A percentile compares a stretch with the other conserved stretches of the same genome.
phyloP scores from a whole-genome alignment of 2,888 invertebrate species.

The Quadroppia sp. region DNA sequence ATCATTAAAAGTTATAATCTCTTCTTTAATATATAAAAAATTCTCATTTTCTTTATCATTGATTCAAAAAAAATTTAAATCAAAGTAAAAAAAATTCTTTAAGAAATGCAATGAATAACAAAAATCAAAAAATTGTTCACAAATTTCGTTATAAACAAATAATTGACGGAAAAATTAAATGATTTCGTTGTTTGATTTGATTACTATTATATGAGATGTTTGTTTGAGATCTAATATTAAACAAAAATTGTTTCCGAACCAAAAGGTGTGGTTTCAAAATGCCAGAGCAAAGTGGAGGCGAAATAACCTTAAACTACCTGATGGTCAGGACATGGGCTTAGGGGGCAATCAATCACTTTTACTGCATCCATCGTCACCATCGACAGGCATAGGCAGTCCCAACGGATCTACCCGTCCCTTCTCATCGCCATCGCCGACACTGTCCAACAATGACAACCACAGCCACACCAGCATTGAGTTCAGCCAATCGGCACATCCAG shows the following conservation, averaged over 20 bases:
- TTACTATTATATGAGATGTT: not conserved
- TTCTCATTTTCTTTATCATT: not conserved
- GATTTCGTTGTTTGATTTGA: not conserved
- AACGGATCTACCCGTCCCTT: conserved; percentile 42
- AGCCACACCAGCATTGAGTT: conserved; percentile 25
- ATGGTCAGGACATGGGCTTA: conserved; percentile 32
- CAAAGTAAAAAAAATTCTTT: not conserved
- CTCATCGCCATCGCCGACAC: conserved; percentile 42
- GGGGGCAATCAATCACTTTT: conserved; percentile 31
- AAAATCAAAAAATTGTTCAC: not conserved
- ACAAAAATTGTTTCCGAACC: too few species aligned
- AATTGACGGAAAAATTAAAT: too few species aligned
- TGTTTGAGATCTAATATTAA: not conserved
- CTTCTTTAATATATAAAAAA: not conserved
- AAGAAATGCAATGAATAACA: not conserved
- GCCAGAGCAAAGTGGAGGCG: conserved; percentile 94
- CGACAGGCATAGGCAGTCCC: conserved; percentile 44
- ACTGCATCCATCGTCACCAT: conserved; percentile 41
- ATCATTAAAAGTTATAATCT: not conserved
- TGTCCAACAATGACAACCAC: conserved; percentile 26
- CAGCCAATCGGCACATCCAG: conserved; percentile 19
- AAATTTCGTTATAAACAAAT: not conserved
- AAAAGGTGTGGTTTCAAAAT: conserved; percentile 98
- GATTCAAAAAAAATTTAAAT: not conserved
- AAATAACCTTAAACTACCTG: conserved; percentile 58